These are phyloP conservation scores for Eumeta japonica DNA, from an alignment of 1,140 invertebrate species.

Conservation along the genomic window DNA sequence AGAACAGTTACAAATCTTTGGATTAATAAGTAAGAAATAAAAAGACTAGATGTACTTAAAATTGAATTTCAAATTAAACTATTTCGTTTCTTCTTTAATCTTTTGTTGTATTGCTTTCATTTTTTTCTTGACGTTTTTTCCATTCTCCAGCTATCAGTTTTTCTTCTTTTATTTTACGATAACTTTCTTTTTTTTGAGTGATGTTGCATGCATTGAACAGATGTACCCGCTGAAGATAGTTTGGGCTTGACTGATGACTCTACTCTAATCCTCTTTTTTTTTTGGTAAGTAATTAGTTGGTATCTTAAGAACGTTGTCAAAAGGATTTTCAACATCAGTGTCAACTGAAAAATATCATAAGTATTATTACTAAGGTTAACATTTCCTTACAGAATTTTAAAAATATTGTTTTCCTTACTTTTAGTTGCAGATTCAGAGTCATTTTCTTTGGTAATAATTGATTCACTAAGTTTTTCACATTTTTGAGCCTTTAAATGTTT, in stretches of 20 bases:
- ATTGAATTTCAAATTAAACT: too few relatives aligned
- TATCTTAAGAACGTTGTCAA: constrained; percentile 1
- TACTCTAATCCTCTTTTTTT: constrained; percentile 1
- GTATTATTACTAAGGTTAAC: background rate
- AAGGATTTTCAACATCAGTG: background rate
- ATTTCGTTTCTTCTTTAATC: too few relatives aligned
- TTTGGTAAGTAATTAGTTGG: background rate
- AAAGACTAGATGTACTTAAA: too few relatives aligned
- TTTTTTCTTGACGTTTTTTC: background rate
- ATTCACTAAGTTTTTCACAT: constrained; percentile 1
- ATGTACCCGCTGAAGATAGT: background rate
- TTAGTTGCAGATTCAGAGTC: background rate
- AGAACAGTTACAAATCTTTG: too few relatives aligned
- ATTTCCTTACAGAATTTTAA: background rate
- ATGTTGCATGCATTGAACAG: background rate
- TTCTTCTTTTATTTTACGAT: constrained; percentile 1
- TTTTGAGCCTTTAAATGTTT: constrained; percentile 1
- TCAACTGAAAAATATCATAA: background rate
- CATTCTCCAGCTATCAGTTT: background rate
- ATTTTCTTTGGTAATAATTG: background rate
- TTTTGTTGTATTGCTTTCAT: too few relatives aligned
- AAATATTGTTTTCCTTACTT: constrained; percentile 1
- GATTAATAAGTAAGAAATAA: too few relatives aligned
- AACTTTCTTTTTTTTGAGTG: constrained; percentile 1
- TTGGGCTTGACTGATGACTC: background rate